Evolutionary conservation across 2,888 invertebrate genomes (phyloP).

Genomic region (Agrilus mali): DNA sequence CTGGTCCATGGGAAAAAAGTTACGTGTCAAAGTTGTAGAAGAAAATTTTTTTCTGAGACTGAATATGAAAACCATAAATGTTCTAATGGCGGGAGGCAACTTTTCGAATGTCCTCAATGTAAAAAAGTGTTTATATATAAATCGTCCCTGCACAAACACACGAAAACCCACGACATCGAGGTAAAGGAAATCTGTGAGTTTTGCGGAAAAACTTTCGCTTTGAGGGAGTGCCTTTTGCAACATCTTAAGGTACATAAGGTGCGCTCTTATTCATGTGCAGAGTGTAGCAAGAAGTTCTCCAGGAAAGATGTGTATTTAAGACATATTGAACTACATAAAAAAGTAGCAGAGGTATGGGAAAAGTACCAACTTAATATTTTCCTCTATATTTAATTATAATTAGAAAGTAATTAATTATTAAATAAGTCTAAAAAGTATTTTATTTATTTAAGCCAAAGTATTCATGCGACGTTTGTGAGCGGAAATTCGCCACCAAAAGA

Average conservation of each 20-base stretch:
- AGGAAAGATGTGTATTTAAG: background rate
- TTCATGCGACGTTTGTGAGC: no score
- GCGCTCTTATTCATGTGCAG: background rate
- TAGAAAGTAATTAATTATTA: no score
- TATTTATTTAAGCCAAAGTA: no score
- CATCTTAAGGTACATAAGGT: no score
- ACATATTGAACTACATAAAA: no score
- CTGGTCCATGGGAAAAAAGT: constrained; percentile 23
- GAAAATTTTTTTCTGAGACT: constrained; percentile 17
- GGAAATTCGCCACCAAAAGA: no score
- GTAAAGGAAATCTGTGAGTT: background rate
- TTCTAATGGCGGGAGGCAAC: constrained; percentile 4
- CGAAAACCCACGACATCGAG: constrained; percentile 9
- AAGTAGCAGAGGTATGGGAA: no score
- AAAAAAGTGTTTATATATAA: constrained; percentile 12
- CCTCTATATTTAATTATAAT: no score
- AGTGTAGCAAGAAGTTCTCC: constrained; percentile 1
- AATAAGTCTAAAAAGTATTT: no score
- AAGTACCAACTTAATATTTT: no score
- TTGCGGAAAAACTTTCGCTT: background rate
- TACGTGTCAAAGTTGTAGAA: constrained; percentile 21
- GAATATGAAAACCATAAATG: constrained; percentile 23
- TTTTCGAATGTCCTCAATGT: constrained; percentile 13
- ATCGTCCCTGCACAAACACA: constrained; percentile 14
- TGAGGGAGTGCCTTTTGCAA: no score